Conservation (phyloP, 2,888 invertebrate species). For the Eupithecia centaureata region DNA sequence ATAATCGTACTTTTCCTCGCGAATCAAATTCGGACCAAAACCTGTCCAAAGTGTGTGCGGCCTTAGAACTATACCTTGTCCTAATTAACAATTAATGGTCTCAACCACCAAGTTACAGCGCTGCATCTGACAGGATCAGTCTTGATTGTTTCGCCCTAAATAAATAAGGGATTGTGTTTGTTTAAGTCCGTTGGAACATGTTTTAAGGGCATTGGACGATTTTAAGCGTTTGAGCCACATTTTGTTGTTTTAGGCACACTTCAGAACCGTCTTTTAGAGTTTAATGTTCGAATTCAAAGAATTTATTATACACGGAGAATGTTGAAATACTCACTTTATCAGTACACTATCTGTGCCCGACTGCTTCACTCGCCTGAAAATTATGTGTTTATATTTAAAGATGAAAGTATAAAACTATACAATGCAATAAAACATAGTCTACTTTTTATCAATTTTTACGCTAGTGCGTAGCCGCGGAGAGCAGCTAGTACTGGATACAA, state of each 20-base stretch:
- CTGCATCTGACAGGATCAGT: slow-evolving; percentile 30
- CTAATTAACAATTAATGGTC: slow-evolving; percentile 31
- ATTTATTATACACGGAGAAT: background rate
- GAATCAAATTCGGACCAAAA: no score
- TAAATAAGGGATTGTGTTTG: slow-evolving; percentile 26
- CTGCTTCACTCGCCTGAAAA: no score
- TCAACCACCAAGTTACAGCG: slow-evolving; percentile 24
- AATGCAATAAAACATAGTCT: no score
- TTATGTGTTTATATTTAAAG: no score
- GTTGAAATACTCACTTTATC: background rate
- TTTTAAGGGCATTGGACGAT: slow-evolving; percentile 21
- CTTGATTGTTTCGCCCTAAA: slow-evolving; percentile 25
- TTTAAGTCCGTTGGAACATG: slow-evolving; percentile 9
- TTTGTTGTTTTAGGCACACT: slow-evolving; percentile 5
- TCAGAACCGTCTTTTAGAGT: slow-evolving; percentile 5
- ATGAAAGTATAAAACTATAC: no score
- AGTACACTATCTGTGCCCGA: no score
- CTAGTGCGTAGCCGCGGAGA: no score
- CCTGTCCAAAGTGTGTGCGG: no score
- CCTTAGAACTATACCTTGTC: slow-evolving; percentile 20
- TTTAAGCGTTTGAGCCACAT: slow-evolving; percentile 7
- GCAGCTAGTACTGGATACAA: no score
- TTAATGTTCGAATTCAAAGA: slow-evolving; percentile 1
- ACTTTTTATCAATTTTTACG: no score
- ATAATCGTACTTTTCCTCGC: no score